phyloP scores from a whole-genome alignment of 2,888 invertebrate genomes.

The Julus scanicus region DNA sequence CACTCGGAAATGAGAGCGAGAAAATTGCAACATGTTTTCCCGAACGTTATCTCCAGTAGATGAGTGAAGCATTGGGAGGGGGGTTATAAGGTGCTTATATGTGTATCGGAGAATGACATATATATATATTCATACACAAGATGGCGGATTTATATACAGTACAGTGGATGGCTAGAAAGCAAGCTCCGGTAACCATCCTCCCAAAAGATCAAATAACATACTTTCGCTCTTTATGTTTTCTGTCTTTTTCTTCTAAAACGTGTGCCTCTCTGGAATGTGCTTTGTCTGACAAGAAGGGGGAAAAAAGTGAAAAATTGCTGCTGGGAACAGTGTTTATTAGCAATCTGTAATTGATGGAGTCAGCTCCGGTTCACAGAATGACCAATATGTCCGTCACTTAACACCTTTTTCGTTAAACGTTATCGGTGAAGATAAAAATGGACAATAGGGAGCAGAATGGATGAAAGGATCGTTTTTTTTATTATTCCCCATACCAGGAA shows the following conservation, averaged over 20 bases:
- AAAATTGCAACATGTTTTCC: conserved; percentile 42
- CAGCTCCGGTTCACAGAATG: neutral
- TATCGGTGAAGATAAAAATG: neutral
- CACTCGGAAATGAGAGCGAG: conserved; percentile 42
- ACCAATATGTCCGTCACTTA: conserved; percentile 39
- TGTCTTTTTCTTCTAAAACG: conserved; percentile 10
- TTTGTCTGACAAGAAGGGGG: conserved; percentile 30
- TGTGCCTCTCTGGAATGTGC: neutral
- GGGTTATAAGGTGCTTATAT: neutral
- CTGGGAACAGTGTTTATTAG: conserved; percentile 23
- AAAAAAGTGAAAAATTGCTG: conserved; percentile 37
- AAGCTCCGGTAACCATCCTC: neutral
- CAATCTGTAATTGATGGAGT: conserved; percentile 41
- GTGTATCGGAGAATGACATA: conserved; percentile 17
- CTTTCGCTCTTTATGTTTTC: conserved; percentile 5
- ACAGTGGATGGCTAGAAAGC: neutral
- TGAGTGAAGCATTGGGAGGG: conserved; percentile 34
- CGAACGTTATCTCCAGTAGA: conserved; percentile 7
- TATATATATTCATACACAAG: neutral
- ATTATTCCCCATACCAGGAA: neutral
- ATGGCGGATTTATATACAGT: neutral
- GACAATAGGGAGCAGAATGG: neutral
- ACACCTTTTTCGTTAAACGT: conserved; percentile 31
- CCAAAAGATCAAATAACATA: neutral
- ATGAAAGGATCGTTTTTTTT: neutral